Base-by-base conservation (phyloP, 2,113 vertebrate species). In the Pituophis catenifer region DNA sequence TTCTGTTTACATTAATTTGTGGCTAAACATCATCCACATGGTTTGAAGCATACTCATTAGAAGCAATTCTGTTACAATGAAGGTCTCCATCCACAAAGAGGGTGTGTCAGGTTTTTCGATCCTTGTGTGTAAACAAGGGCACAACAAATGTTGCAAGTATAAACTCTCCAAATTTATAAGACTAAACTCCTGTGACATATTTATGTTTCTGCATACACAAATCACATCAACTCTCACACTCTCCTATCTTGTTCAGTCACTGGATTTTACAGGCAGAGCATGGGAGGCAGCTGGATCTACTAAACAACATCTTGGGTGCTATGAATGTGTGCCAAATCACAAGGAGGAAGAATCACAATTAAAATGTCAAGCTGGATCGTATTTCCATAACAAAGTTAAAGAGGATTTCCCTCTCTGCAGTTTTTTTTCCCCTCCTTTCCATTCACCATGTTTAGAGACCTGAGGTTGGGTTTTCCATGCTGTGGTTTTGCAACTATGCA, bases 141-240 rank as follows among this genome's bases (percentile, higher is more conserved):
- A 96, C 96, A 97, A 97, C 96, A 97, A 97, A 96, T 96, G 96
- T 95, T 96, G 93, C 0, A 86, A 96, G 95, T 96, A 97, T 97
- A 97, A 97, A 97, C 97, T 97, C 96, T 97, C 95, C 95, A 96
- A 96, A 95, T 93, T 95, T 95, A 95, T 97, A 96, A 97, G 96
- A 97, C 96, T 97, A 97, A 97, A 97, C 97, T 97, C 95, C 94
- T 96, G 96, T 97, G 97, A 97, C 97, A 97, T 97, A 97, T 97
- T 97, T 97, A 97, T 96, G 96, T 97, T 97, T 96, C 96, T 92
- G 94, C 95, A 94, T 97, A 97, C 97, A 97, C 96, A 97, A 97
- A 97, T 97, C 96, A 97, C 96, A 97, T 97, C 90, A 96, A 95
- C 96, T 97, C 97, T 97, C 96, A 97, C 97, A 97, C 97, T 97